Base-by-base conservation (phyloP, 2,888 invertebrate species). In the Sesia bembeciformis region DNA sequence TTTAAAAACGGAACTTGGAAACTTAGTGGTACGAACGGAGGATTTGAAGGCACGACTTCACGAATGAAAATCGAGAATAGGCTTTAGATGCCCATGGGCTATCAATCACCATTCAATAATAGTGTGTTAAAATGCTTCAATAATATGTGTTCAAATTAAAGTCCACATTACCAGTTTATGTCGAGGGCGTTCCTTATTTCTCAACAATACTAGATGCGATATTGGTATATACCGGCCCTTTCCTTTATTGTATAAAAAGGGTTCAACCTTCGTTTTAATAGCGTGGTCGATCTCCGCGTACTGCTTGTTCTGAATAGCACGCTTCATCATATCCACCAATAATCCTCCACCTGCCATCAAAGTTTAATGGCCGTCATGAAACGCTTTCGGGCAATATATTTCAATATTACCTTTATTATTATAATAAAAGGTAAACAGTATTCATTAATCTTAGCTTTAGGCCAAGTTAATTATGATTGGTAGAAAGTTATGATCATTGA, bases 201-300 rank as follows among this genome's bases (percentile, higher is more conserved):
- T 90, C 54, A 95, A 83, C 54, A 97, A 90, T 3, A 98, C 97
- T 55, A 99, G 83, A 72, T 97, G 96, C 0, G 96, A 94, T 64
- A 98, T 94, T 0, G 97, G 97, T 67, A 98, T 94, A 81, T 96
- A 94, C 56, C 95, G 94, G 0, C 99, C 98, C 66, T 93, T 93
- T 3, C 99, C 99, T 72, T 94, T 95, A 76, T 98, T 97, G 81
- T 98, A 98, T 39, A 99, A 85, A 79, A 97, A 98, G 0, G 96
- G 97, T 67, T 96, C 95, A 7, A 98, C 96, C 76, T 97, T 96
- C 0, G 95, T 96, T 78, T 95, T 94, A 56, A 98, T 96, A 0
- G 96, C 96, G 76, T 97, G 96, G 80, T 98, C 98, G 58, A 98
- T 91, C 82, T 98, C 97, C 0, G 96, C 96, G 68, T 93, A 97